phyloP scores from a whole-genome alignment of 1,140 invertebrate species.

The Elymnias hypermnestra region DNA sequence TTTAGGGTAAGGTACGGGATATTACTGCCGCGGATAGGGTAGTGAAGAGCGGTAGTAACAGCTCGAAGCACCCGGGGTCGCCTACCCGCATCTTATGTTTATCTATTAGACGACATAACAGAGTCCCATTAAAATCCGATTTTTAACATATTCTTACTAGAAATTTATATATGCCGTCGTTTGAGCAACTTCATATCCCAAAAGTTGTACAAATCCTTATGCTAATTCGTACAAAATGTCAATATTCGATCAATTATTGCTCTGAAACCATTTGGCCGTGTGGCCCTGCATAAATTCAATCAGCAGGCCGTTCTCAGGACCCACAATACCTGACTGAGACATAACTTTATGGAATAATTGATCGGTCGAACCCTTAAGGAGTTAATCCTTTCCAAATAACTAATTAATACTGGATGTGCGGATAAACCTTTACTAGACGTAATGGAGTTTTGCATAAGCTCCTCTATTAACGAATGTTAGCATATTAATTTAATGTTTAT shows the following conservation, averaged over 20 bases:
- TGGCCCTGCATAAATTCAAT: conserved; percentile 59
- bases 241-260: conserved; percentile 52
- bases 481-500: too few relatives aligned
- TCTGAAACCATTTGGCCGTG: conserved; percentile 37
- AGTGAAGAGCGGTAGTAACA: too few relatives aligned
- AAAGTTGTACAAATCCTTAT: too few relatives aligned
- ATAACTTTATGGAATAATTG: conserved; percentile 55
- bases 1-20: too few relatives aligned
- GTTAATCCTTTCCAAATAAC: conserved; percentile 27
- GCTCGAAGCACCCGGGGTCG: too few relatives aligned
- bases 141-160: neutral
- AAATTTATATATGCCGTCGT: neutral
- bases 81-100: too few relatives aligned
- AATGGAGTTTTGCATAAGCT: neutral
- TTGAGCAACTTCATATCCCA: neutral
- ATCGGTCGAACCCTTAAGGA: conserved; percentile 29
- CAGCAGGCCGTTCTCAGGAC: conserved; percentile 25
- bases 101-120: too few relatives aligned
- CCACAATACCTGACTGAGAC: conserved; percentile 25
- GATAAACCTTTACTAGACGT: conserved; percentile 11
- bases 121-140: too few relatives aligned
- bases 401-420: conserved; percentile 19
- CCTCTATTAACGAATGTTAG: neutral
- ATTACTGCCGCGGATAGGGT: too few relatives aligned
- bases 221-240: neutral